Evolutionary conservation across 2,113 vertebrate genomes (phyloP).

Genomic region (Tachysurus fulvidraco): DNA sequence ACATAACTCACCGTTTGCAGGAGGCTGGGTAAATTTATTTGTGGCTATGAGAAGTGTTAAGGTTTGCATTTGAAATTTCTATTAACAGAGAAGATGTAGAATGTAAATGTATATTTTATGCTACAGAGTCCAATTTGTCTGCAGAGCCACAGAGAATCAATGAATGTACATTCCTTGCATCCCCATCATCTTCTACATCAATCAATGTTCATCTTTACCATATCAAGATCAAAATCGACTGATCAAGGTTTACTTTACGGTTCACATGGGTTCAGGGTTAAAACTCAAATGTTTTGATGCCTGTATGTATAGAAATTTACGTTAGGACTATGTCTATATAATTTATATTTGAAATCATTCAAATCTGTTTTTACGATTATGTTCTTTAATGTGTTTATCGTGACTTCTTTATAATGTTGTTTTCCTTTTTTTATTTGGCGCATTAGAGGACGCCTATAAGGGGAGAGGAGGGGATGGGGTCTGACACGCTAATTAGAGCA

Average conservation of each 20-base stretch:
- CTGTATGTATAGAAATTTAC: too few relatives aligned
- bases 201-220: too few relatives aligned
- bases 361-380: neutral
- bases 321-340: too few relatives aligned
- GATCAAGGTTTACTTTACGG: too few relatives aligned
- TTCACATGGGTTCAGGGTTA: neutral
- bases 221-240: too few relatives aligned
- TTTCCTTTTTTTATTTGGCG: neutral
- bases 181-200: too few relatives aligned
- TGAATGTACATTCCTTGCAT: too few relatives aligned
- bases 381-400: too few relatives aligned
- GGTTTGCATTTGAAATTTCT: neutral
- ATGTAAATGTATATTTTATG: neutral
- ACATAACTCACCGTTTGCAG: neutral
- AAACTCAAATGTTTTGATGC: too few relatives aligned
- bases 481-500: conserved; percentile 14
- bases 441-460: neutral
- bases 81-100: neutral
- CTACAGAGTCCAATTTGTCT: neutral
- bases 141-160: too few relatives aligned
- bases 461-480: neutral
- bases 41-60: neutral
- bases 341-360: neutral
- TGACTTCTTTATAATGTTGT: too few relatives aligned
- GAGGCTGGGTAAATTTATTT: neutral